Evolutionary conservation across 2,888 invertebrate genomes (phyloP), one percentile per base, ranked within the genome.

Genomic region (Zootermopsis nevadensis): DNA sequence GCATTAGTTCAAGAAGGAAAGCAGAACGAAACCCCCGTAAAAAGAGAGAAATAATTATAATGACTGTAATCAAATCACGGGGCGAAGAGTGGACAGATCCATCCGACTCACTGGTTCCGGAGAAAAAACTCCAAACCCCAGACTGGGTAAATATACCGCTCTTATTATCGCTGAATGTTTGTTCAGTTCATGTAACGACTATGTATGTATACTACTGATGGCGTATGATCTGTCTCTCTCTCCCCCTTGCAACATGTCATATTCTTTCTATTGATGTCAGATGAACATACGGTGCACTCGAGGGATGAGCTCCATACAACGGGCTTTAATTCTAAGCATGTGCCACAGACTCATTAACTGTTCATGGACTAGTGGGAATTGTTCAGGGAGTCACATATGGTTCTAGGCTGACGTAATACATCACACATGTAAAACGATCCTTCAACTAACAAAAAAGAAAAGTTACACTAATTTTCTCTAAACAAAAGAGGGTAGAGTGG

Each of bases 361-460:
- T 74, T 74, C 74, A 74, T 74, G 38, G 22, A 24, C 42, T 1
- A 22, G 10, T 74, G 74, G 74, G 74, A 74, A 74, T 74, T 38
- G 35, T n/a, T 7, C n/a, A 12, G 19, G 74, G 38, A 38, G 22
- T n/a, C 74, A 74, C 74, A 74, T 74, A 74, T 74, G 74, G 74
- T n/a, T 1, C n/a, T 24, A 38, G 42, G 35, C 38, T 38, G 27
- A 35, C 38, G 27, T 22, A 33, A 22, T 38, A 74, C 74, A 74
- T 74, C 22, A 74, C 38, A 74, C 74, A 74, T 74, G 35, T 42
- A 74, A 74, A 38, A 74, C 38, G 35, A 35, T 74, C 27, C 74
- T 38, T 74, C 74, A 24, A 27, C 35, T 74, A 74, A 74, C 35
- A 74, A 15, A 33, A 19, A 72, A 72, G 27, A 30, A 66, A n/a